Evolutionary conservation across 2,113 vertebrate species (phyloP).

Genomic region (Atherinomorus stipes): DNA sequence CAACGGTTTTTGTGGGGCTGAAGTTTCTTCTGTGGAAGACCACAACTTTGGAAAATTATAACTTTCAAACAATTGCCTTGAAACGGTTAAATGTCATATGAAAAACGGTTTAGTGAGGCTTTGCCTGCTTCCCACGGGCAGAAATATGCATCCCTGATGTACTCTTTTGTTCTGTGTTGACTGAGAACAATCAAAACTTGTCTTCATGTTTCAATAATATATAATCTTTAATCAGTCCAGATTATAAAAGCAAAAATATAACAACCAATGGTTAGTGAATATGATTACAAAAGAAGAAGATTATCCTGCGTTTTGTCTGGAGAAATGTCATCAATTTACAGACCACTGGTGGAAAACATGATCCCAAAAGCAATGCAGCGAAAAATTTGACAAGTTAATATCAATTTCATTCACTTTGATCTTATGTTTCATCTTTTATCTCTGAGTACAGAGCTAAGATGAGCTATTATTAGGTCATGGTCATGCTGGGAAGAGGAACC

Average conservation of each 20-base stretch:
- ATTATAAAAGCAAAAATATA: constrained; percentile 5
- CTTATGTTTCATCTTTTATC: constrained; percentile 34
- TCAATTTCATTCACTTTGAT: constrained; percentile 20
- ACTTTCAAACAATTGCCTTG: constrained; percentile 59
- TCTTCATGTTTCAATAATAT: constrained; percentile 15
- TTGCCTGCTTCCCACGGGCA: constrained; percentile 37
- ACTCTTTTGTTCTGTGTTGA: constrained; percentile 18
- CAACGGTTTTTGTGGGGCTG: constrained; percentile 38
- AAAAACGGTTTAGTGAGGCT: constrained; percentile 35
- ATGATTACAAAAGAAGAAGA: too few relatives aligned
- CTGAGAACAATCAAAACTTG: constrained; percentile 21
- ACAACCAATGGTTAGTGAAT: not conserved
- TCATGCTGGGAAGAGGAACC: constrained; percentile 24
- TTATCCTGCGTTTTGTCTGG: constrained; percentile 1
- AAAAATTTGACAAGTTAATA: constrained; percentile 26
- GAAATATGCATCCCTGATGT: constrained; percentile 44
- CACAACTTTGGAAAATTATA: constrained; percentile 63
- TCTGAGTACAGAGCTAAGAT: not conserved
- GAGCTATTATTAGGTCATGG: not conserved
- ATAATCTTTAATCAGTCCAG: not conserved
- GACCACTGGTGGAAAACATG: not conserved
- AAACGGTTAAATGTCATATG: constrained; percentile 39
- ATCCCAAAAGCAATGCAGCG: not conserved
- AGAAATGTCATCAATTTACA: constrained; percentile 31
- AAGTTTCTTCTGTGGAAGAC: constrained; percentile 52